Conservation (phyloP, 1,140 invertebrate species). For the Drosophila kikkawai region DNA sequence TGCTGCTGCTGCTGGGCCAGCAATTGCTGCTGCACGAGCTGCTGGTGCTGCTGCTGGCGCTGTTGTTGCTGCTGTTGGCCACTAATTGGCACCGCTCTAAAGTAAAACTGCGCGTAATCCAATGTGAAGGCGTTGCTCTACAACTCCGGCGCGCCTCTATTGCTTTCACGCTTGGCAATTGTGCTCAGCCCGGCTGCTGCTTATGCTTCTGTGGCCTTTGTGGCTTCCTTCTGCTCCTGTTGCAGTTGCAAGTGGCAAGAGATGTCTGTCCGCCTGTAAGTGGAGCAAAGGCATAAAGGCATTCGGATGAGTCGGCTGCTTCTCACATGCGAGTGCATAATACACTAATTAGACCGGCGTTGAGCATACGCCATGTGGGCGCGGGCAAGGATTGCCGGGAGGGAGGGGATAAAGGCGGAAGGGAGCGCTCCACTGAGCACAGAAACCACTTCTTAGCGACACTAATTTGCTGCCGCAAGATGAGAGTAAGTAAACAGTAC, state of each 20-base stretch:
- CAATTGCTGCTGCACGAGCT: conserved; percentile 76
- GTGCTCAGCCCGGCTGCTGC: conserved; percentile 5
- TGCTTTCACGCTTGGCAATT: conserved; percentile 31
- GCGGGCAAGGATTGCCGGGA: neutral
- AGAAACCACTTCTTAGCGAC: conserved; percentile 31
- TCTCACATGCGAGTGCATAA: conserved; percentile 52
- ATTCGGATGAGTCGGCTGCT: conserved; percentile 56
- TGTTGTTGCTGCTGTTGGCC: conserved; percentile 81
- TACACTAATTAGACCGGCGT: conserved; percentile 67
- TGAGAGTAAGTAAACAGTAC: neutral
- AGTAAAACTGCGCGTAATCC: conserved; percentile 85
- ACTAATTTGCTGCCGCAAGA: conserved; percentile 27
- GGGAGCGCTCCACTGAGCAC: neutral
- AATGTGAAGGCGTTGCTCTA: conserved; percentile 83
- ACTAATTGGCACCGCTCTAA: conserved; percentile 85
- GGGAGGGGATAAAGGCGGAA: neutral
- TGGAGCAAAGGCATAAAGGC: conserved; percentile 63
- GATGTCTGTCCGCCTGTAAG: conserved; percentile 49
- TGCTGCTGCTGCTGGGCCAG: conserved; percentile 77
- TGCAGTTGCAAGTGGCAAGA: conserved; percentile 43
- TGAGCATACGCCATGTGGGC: conserved; percentile 38
- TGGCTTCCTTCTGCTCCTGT: conserved; percentile 33
- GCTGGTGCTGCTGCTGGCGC: conserved; percentile 64
- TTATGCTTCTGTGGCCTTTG: conserved; percentile 40
- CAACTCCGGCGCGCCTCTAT: conserved; percentile 59